Base-by-base conservation (phyloP, 2,888 invertebrate species). In the Coelopa pilipes region DNA sequence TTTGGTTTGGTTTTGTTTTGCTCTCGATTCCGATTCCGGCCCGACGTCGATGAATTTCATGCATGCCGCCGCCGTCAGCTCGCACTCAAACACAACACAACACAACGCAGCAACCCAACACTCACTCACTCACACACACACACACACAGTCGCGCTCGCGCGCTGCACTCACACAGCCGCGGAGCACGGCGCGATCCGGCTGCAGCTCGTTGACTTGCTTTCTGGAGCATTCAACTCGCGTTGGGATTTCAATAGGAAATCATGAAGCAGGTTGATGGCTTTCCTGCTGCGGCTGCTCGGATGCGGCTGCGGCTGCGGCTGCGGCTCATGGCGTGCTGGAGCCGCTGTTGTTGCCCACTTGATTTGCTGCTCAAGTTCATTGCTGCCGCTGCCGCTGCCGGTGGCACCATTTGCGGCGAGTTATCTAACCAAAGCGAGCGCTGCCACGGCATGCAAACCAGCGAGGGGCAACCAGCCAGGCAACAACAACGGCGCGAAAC, bases 211-310 rank as follows among this genome's bases (percentile, higher is more conserved):
- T 66, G 24, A 21, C 66, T 21, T 66, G 66, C 50, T 66, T 66
- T 66, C 50, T 66, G 66, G 66, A 66, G 66, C 66, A 66, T 49
- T 50, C 17, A 66, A 66, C 65, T 65, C 17, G 15, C 11, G 19
- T 21, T 60, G 60, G 13, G 24, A 24, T 19, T 24, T 24, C 19
- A 59, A 21, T 59, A 24, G 0, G 19, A 59, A 59, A 59, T 59
- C 19, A 59, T 59, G 24, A 59, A 59, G 21, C 57, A 59, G 57
- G 47, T 66, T 66, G 66, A 21, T 68, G 53, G 24, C 9, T n/a
- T 53, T 55, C 34, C 45, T 53, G 15, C 17, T 63, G 15, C 34
- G 19, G 50, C 50, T 67, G 4, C 34, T 34, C 34, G n/a, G n/a
- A n/a, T n/a, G n/a, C n/a, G n/a, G 66, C 46, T 13, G 47, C n/a